These are phyloP conservation scores for Hydrozoanthus gracilis DNA, from an alignment of 92 coral and sea anemone species.

Conservation along the genomic window DNA sequence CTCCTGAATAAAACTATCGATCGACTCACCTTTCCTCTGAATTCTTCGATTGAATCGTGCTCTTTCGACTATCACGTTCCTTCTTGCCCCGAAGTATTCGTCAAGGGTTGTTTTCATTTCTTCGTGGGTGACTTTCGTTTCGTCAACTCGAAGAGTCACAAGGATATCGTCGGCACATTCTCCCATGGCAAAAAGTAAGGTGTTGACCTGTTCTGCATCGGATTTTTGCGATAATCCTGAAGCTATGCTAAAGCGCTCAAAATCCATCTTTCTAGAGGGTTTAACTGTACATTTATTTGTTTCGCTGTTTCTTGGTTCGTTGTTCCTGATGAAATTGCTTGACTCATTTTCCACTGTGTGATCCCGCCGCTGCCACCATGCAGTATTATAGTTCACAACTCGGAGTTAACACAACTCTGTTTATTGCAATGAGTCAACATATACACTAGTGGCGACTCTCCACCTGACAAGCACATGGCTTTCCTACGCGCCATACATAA, in stretches of 20 bases:
- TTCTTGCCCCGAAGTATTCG: slow-evolving; percentile 51
- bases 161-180: slow-evolving; percentile 77
- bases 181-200: slow-evolving; percentile 68
- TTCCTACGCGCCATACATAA: too few species aligned
- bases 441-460: too few species aligned
- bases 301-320: too few species aligned
- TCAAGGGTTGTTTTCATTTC: slow-evolving; percentile 56
- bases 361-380: too few species aligned
- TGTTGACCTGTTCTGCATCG: slow-evolving; percentile 60
- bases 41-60: slow-evolving; percentile 58
- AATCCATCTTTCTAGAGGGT: too few species aligned
- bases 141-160: slow-evolving; percentile 53
- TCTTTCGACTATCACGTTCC: slow-evolving; percentile 54
- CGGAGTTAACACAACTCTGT: too few species aligned
- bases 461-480: too few species aligned
- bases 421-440: too few species aligned
- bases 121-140: slow-evolving; percentile 56
- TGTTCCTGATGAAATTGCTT: too few species aligned
- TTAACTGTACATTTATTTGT: too few species aligned
- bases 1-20: slow-evolving; percentile 32
- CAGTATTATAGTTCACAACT: too few species aligned
- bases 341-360: too few species aligned
- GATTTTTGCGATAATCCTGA: slow-evolving; percentile 62
- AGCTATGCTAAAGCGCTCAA: slow-evolving; percentile 61
- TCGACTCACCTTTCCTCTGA: slow-evolving; percentile 21